Evolutionary conservation across 2,888 invertebrate species (phyloP), one percentile per base, ranked within the genome.

Genomic region (Dryobotodes eremita): DNA sequence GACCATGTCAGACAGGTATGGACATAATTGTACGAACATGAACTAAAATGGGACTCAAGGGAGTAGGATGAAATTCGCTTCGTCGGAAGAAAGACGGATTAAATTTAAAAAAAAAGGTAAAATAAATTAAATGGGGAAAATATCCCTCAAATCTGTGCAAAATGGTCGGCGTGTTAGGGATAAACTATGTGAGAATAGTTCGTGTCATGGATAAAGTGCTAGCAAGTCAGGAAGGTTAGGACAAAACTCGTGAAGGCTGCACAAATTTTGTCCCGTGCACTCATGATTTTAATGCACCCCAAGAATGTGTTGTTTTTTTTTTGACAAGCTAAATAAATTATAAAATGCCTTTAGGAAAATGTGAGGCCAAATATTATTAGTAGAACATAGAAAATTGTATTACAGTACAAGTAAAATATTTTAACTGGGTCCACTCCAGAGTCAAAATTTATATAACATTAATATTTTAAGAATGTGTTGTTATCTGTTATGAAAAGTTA

Each of bases 1-100:
- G 99, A 99, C 96, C 97, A 98, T 6, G 97, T 98, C 48, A 97
- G 99, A 94, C 98, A 98, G 97, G 99, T 46, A 46, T 10, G 46
- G 46, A 46, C 10, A 46, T 46, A 1, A 10, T 46, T 46, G 1
- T 46, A 6, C 46, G 46, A 7, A 20, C 31, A 26, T 13, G 4
- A 13, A 59, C n/a, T 59, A 0, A 15, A 13, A n/a, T n/a, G 15
- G 17, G 4, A 31, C 10, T 46, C 46, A 46, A 10, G 46, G 46
- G 10, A 46, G 46, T 10, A 46, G 46, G 46, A 8, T 46, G 46
- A 46, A 46, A 46, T 46, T 46, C 10, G 10, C 46, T 10, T 46
- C 46, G 46, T 10, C 46, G 10, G 46, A 46, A 46, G 1, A 46
- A 46, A 46, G 10, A 46, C 46, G 46, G 10, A 46, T 42, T 6